Base-by-base conservation (phyloP, 2,113 vertebrate genomes). In the Psittacus erithacus region DNA sequence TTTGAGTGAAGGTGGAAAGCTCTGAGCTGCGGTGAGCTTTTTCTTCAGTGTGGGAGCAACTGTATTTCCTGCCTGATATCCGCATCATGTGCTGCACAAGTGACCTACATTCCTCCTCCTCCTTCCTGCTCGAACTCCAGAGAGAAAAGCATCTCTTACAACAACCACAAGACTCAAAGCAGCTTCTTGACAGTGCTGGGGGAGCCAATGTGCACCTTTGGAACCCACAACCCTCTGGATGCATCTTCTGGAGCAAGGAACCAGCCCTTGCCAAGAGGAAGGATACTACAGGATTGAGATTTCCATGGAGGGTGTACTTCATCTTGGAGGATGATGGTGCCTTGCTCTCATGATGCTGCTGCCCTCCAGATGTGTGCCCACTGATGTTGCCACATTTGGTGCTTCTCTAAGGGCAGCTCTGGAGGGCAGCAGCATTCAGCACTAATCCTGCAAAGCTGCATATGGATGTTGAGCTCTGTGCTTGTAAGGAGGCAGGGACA, bases 1-100 rank as follows among this genome's bases (percentile, higher is more conserved):
- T 97, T 95, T 96, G 80, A 93, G 93, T 82, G 92, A 97, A 97
- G 96, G 90, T 96, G 94, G 95, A 97, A 96, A 86, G 92, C 86
- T 96, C 95, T 1, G 50, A 80, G 92, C 94, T 91, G 85, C 5
- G 94, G 94, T 94, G 11, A 96, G 89, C 69, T 94, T 57, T 78
- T 87, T 55, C 93, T 96, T 81, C 87, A 4, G 71, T 57, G 86
- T 92, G 92, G 88, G 83, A 96, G 85, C 84, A 92, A 91, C 91
- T 95, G 85, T 95, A 94, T 89, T 97, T 97, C 94, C 97, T 96
- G 94, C 91, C 87, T 10, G 7, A 44, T 73, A 90, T 84, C 93
- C 0, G n/a, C 85, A 94, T 76, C 96, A 94, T 2, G 25, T 96
- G 93, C 29, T 73, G 46, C 44, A 57, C n/a, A 88, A 70, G 39